These are phyloP conservation scores for Hofmannophila pseudospretella DNA, from an alignment of 2,888 invertebrate species.

Conservation along the genomic window DNA sequence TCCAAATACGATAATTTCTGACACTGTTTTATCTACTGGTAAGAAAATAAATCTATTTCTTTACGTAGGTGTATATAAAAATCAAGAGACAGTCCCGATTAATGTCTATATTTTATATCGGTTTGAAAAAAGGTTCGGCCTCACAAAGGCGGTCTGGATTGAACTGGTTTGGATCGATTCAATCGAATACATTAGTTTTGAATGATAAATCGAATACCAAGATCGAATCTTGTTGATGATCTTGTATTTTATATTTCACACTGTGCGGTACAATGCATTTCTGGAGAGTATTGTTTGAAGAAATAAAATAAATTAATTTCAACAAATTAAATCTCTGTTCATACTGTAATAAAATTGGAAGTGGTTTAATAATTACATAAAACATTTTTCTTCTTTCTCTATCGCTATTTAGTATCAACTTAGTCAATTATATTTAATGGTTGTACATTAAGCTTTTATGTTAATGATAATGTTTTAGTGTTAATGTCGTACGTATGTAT, in stretches of 20 bases:
- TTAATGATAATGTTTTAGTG: conserved; percentile 32
- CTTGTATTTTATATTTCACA: conserved; percentile 23
- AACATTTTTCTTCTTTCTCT: too few relatives aligned
- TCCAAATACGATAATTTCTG: conserved; percentile 32
- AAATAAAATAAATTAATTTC: too few relatives aligned
- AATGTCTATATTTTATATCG: conserved; percentile 30
- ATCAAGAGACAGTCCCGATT: conserved; percentile 10
- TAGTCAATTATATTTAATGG: conserved; percentile 19
- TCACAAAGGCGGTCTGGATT: conserved; percentile 28
- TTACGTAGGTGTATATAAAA: conserved; percentile 16
- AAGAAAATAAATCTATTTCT: conserved; percentile 19
- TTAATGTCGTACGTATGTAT: conserved; percentile 10
- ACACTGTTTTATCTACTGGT: too few relatives aligned
- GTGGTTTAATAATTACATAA: too few relatives aligned
- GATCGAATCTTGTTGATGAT: conserved; percentile 26
- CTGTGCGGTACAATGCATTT: too few relatives aligned
- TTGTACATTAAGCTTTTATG: conserved; percentile 49
- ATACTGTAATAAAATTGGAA: too few relatives aligned
- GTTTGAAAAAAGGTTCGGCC: conserved; percentile 14
- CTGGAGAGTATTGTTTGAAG: too few relatives aligned
- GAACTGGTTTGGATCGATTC: conserved; percentile 40
- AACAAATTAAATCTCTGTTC: too few relatives aligned
- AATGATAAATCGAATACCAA: conserved; percentile 48
- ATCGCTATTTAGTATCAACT: not conserved
- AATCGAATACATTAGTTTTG: conserved; percentile 42